Percentiles rank a stretch among this genome's conserved stretches.
phyloP scores from a whole-genome alignment of 2,888 invertebrate species.

The Escarpia spicata region DNA sequence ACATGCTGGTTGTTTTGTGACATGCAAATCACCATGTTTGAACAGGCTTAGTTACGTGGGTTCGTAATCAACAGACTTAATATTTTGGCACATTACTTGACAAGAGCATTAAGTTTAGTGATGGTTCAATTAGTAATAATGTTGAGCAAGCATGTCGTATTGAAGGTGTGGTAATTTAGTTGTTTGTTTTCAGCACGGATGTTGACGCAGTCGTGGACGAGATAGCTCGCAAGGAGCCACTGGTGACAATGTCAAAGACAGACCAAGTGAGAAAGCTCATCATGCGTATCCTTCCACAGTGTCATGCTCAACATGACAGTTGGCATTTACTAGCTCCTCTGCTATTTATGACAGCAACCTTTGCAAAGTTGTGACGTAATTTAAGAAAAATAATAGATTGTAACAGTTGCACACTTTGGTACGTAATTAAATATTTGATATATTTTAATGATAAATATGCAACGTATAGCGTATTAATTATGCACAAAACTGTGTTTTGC shows the following conservation, averaged over 20 bases:
- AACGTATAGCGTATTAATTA: no score
- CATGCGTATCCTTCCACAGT: slow-evolving; percentile 54
- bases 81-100: no score
- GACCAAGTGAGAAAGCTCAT: slow-evolving; percentile 64
- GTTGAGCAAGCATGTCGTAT: not conserved
- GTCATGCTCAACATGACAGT: not conserved
- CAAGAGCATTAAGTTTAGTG: no score
- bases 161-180: not conserved
- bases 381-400: no score
- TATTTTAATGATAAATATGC: no score
- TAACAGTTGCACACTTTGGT: no score
- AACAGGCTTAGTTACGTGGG: no score
- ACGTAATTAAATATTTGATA: no score
- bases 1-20: no score
- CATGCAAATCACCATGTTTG: no score
- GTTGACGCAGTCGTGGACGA: slow-evolving; percentile 63
- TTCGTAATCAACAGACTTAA: no score
- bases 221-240: slow-evolving; percentile 62
- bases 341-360: not conserved
- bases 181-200: slow-evolving; percentile 57
- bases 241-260: slow-evolving; percentile 62
- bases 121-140: no score
- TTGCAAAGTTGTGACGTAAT: not conserved
- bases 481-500: not conserved
- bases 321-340: not conserved